A percentile compares a stretch with the other conserved stretches of the same genome.
Conservation (phyloP, 23 tunicate genomes). For the Trididemnum miniatum region DNA sequence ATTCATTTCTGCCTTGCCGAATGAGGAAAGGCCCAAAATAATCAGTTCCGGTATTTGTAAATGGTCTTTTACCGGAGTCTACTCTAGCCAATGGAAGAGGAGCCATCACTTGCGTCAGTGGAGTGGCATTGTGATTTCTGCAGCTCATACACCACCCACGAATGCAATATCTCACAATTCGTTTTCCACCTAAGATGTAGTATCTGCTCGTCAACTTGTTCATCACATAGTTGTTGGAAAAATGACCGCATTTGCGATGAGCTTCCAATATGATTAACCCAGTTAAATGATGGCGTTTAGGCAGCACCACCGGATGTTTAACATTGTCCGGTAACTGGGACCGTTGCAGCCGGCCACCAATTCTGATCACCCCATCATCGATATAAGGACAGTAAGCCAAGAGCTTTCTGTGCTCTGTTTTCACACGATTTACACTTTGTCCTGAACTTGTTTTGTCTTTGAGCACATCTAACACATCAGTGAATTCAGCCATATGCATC, state of each 20-base stretch:
- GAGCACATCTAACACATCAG: not conserved
- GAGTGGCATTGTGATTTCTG: not conserved
- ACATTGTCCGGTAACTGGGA: not conserved
- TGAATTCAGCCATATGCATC: not conserved
- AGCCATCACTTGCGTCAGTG: not conserved
- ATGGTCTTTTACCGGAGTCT: not conserved
- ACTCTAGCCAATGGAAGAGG: not conserved
- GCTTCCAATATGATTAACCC: not conserved
- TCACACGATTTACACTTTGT: not conserved
- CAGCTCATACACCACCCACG: not conserved
- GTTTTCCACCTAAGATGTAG: not conserved
- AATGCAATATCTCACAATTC: too few relatives aligned
- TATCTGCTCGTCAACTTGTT: not conserved
- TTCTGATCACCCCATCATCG: not conserved
- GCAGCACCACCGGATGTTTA: not conserved
- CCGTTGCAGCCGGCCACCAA: not conserved
- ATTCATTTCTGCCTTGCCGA: not conserved
- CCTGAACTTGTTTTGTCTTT: too few relatives aligned
- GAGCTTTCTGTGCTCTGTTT: not conserved
- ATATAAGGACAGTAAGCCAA: not conserved
- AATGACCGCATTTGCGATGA: not conserved
- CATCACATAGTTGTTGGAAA: not conserved
- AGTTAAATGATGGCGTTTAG: not conserved
- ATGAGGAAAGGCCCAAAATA: not conserved
- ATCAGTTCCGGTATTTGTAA: not conserved